Evolutionary conservation across 2,797 vertebrate genomes (phyloP), one percentile per base, ranked within the genome.

Genomic region (Anguilla megastoma): DNA sequence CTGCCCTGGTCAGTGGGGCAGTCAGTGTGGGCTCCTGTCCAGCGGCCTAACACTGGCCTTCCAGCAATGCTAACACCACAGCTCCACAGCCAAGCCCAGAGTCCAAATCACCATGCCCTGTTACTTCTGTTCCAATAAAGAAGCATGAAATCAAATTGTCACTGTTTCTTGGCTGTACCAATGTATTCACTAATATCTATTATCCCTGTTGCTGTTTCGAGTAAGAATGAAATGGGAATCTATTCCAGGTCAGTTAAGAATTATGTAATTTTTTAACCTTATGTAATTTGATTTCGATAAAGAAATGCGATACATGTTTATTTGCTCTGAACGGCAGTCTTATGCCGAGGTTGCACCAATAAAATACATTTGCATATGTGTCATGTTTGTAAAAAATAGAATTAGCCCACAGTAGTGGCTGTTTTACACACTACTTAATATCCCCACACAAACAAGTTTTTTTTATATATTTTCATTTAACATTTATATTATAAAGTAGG

Each of bases 1-100:
- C 97, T 3, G 95, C 93, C 52, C 93, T 98, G 90, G 97, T 98
- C 90, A 97, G 95, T 0, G 98, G 98, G 2, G 97, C 97, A 0
- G 97, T 99, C 86, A 97, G 97, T 90, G 95, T 98, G 58, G 97
- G 97, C 69, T 93, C 93, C 36, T 99, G 98, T 87, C 98, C 98
- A 24, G 95, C 95, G 60, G 95, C 95, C 84, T 99, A 94, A 95
- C n/a, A 52, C 7, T 16, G 27, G 58, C 6, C 18, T 52, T 8
- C 36, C 82, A 16, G 79, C 66, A n/a, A 18, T 24, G 6, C 50
- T 56, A 14, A 33, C 50, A 27, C 18, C 58, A 86, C 24, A 7
- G 27, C 21, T 36, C 52, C 60, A 14, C 30, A 10, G 66, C 66
- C 24, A 24, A 82, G 30, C 18, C 36, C 21, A 33, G 30, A 48